Evolutionary conservation across 1,140 invertebrate genomes (phyloP), one percentile per base, ranked within the genome.

Genomic region (Panagrolaimus sp.): DNA sequence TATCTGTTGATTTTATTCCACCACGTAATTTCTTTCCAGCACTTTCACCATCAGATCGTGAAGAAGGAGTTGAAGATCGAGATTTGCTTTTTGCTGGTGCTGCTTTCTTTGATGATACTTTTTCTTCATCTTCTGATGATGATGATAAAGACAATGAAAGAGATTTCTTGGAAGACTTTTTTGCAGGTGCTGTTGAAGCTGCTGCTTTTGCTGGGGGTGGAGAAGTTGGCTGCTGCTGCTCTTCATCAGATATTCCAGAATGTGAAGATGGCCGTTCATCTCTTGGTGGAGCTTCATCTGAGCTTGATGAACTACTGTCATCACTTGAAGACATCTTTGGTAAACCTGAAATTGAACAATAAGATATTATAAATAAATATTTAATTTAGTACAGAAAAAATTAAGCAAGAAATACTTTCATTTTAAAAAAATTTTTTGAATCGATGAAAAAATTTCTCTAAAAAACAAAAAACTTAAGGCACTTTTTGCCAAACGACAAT

Each of bases 231-330:
- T n/a, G n/a, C 17, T 24, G 48, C n/a, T 52, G n/a, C 17, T 58
- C 52, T 14, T 58, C 52, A 17, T 58, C 52, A 1, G 52, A 58
- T 21, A 58, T 26, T 1, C 52, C 52, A 58, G 52, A 58, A 21
- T 58, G 52, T 12, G 21, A 26, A 5, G 52, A 58, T 2, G 52
- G 52, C 12, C 21, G 21, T 2, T 26, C 21, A 12, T n/a, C 52
- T 21, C 52, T n/a, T 12, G 48, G 52, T 10, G 21, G 21, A 5
- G 1, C 21, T n/a, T 24, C 52, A 58, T 17, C n/a, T 0, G 52
- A 58, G 21, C 21, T 26, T 12, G 52, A 58, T 21, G 21, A 26
- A 4, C 21, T 26, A 4, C 21, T 26, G 17, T 58, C 47, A 48
- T 48, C 52, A 1, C 15, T 21, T 38, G 32, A 38, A 4, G 32